phyloP scores from a whole-genome alignment of 1,140 invertebrate species.

The Drosophila sucinea region DNA sequence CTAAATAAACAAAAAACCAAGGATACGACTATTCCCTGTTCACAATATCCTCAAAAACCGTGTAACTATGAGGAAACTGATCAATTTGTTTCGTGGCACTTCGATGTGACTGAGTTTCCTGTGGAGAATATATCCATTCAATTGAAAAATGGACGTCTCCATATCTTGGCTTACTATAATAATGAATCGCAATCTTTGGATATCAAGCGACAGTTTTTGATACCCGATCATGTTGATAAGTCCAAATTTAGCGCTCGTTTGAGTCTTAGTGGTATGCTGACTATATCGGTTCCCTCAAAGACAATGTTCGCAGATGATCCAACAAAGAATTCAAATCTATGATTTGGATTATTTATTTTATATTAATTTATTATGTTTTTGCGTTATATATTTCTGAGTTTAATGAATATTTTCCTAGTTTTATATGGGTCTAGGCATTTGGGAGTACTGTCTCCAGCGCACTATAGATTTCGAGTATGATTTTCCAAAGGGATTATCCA shows the following conservation, averaged over 20 bases:
- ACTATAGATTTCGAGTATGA: slow-evolving; percentile 10
- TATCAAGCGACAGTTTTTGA: slow-evolving; percentile 18
- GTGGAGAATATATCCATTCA: slow-evolving; percentile 23
- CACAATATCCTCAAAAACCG: neutral
- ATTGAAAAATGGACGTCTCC: slow-evolving; percentile 2
- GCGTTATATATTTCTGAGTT: neutral
- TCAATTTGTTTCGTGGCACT: slow-evolving; percentile 28
- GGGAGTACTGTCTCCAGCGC: slow-evolving; percentile 28
- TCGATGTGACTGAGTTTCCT: slow-evolving; percentile 34
- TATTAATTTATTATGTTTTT: neutral
- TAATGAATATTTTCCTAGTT: neutral
- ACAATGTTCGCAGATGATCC: neutral
- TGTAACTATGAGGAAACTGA: neutral
- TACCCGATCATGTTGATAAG: slow-evolving; percentile 26
- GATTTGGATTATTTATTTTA: neutral
- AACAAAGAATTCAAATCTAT: neutral
- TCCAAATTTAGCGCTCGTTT: slow-evolving; percentile 23
- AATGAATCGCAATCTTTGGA: neutral
- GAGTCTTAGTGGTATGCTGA: slow-evolving; percentile 20
- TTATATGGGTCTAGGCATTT: neutral
- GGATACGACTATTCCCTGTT: neutral
- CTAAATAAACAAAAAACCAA: neutral
- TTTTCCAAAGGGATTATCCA: neutral
- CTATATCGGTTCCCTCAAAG: slow-evolving; percentile 16
- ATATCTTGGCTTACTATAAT: slow-evolving; percentile 17